Conservation (phyloP, 2,888 invertebrate species). For the Dorcus hopei region DNA sequence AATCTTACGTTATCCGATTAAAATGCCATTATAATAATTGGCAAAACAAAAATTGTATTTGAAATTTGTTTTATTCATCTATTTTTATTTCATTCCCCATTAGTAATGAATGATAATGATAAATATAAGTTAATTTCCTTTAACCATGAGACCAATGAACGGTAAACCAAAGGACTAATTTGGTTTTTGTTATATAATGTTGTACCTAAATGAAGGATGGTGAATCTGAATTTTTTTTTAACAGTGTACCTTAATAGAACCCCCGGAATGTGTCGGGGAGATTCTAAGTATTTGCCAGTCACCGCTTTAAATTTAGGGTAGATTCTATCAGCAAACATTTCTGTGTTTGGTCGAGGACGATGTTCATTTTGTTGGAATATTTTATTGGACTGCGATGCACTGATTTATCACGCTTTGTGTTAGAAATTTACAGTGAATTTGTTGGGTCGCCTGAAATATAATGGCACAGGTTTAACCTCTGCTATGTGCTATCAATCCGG, state of each 20-base stretch:
- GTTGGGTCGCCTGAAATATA: slow-evolving; percentile 26
- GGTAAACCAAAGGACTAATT: no score
- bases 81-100: no score
- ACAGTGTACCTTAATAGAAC: slow-evolving; percentile 14
- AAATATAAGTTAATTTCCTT: no score
- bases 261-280: slow-evolving; percentile 22
- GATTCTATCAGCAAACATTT: slow-evolving; percentile 36
- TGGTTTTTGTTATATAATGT: no score
- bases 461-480: slow-evolving; percentile 39
- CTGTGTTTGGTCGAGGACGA: slow-evolving; percentile 21
- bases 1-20: no score
- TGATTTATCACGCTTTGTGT: slow-evolving; percentile 30
- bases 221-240: slow-evolving; percentile 5
- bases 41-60: no score
- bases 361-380: slow-evolving; percentile 26
- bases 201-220: not conserved
- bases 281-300: slow-evolving; percentile 43
- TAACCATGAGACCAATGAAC: no score
- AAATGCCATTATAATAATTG: no score
- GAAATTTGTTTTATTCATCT: no score
- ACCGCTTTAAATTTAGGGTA: slow-evolving; percentile 46
- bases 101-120: no score
- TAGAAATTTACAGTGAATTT: slow-evolving; percentile 28
- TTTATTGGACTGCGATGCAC: slow-evolving; percentile 25
- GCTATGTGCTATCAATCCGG: slow-evolving; percentile 39